Evolutionary conservation across 2,797 vertebrate species (phyloP), one percentile per base, ranked within the genome.

Genomic region (Falco novaeseelandiae): DNA sequence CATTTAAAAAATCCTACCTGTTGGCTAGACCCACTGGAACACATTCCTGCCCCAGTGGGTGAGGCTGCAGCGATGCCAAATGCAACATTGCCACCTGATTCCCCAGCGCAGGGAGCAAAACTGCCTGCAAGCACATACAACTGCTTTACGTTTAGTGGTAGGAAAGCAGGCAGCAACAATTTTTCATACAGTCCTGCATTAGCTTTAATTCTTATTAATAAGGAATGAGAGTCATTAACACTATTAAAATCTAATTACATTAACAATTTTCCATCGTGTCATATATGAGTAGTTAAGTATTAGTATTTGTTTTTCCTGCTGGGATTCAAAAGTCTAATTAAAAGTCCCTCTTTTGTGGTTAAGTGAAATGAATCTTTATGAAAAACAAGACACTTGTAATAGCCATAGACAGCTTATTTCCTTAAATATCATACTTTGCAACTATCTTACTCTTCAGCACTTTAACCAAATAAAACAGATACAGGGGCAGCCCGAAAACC

Each of bases 261-360:
- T 96, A 97, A 94, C 96, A 98, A 98, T 97, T 98, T 98, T 98
- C 96, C 95, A 97, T 97, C 96, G 97, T 96, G 96, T 97, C 94
- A 97, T 97, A 97, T 98, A 98, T 93, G 93, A 98, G 96, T 92
- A 97, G 93, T 97, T 98, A 98, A 98, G 93, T 96, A 98, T 95
- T 97, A 93, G 94, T 98, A 98, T 98, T 98, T 98, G 98, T 98
- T 98, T 98, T 98, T 97, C 96, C 93, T 98, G 98, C 98, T 96
- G 94, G 97, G 72, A 98, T 98, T 97, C 96, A 98, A 93, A 98
- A 98, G 96, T 97, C 97, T 98, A 98, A 98, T 98, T 98, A 98
- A 96, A 97, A 97, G 84, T 96, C 87, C 97, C 96, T 97, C 96
- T 98, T 98, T 97, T 96, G 70, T 96, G 69, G 91, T 97, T 98